Evolutionary conservation across 2,888 invertebrate genomes (phyloP).

Genomic region (Glyphotaelius pellucidus): DNA sequence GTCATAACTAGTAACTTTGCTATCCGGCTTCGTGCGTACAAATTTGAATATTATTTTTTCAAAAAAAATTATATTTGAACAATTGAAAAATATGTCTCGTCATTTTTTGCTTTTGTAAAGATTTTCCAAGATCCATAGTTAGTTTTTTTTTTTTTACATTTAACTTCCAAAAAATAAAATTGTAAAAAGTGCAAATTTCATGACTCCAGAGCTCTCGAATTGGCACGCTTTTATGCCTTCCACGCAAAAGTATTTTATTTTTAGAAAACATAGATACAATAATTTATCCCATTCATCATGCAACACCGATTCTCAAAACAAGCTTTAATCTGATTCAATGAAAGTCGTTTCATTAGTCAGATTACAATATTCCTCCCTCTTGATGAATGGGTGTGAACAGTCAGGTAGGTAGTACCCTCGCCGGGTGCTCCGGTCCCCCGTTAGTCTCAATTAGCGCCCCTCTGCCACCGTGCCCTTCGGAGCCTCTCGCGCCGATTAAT

Average conservation of each 20-base stretch:
- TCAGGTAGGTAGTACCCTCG: neutral
- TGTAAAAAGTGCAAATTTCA: neutral
- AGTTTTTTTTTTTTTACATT: too few relatives aligned
- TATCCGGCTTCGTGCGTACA: neutral
- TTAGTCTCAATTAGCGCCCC: constrained; percentile 53
- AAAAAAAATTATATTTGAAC: too few relatives aligned
- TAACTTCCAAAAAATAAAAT: too few relatives aligned
- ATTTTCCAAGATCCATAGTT: too few relatives aligned
- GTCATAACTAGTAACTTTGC: neutral
- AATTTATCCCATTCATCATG: neutral
- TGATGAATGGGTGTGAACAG: constrained; percentile 26
- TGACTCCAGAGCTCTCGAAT: neutral
- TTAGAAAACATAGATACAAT: too few relatives aligned
- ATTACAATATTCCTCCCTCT: neutral
- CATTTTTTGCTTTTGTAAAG: too few relatives aligned
- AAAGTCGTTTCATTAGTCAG: neutral
- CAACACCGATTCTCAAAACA: neutral
- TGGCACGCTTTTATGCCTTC: too few relatives aligned
- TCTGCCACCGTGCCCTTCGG: constrained; percentile 5
- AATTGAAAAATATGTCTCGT: too few relatives aligned
- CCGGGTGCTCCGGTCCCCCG: constrained; percentile 12
- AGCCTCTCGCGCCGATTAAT: constrained; percentile 34
- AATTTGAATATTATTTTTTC: too few relatives aligned
- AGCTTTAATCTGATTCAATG: neutral
- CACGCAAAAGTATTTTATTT: too few relatives aligned